Evolutionary conservation across 35 echinoderm and acorn worm species (phyloP).

Genomic region (Ophioderma brevispina): DNA sequence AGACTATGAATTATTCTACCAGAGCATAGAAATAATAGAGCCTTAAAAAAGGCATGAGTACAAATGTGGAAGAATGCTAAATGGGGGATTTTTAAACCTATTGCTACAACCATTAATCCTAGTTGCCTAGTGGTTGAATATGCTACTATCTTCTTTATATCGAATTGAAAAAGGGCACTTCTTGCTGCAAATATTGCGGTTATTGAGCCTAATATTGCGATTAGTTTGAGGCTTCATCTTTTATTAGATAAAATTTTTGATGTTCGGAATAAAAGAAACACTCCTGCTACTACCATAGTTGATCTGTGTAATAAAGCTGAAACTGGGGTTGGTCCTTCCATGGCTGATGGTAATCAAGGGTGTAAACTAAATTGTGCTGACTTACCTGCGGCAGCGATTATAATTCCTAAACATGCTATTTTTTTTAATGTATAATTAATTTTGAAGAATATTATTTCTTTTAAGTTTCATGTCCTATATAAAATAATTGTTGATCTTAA

Average conservation of each 20-base stretch:
- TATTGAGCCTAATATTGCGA: constrained; percentile 33
- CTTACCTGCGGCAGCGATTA: constrained; percentile 68
- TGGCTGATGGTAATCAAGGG: constrained; percentile 68
- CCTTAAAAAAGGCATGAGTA: constrained; percentile 90
- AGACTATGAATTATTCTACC: constrained; percentile 76
- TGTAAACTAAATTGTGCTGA: constrained; percentile 68
- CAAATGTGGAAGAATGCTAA: constrained; percentile 81
- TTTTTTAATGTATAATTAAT: background rate
- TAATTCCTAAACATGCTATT: background rate
- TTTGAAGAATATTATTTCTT: background rate
- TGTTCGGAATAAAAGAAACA: constrained; percentile 36
- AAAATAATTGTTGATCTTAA: background rate
- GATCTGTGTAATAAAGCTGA: constrained; percentile 70
- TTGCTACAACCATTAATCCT: constrained; percentile 70
- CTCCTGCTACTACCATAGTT: constrained; percentile 74
- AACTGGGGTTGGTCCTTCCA: constrained; percentile 78
- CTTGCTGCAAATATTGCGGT: constrained; percentile 69
- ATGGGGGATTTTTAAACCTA: constrained; percentile 47
- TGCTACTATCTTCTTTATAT: constrained; percentile 90
- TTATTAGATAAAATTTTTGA: background rate
- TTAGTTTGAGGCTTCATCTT: background rate
- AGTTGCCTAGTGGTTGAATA: constrained; percentile 88
- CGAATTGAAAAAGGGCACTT: constrained; percentile 57
- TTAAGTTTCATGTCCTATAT: constrained; percentile 39
- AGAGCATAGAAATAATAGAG: constrained; percentile 79